A percentile compares a stretch with the other conserved stretches of the same genome.
These are phyloP conservation scores for Hylaeus volcanicus DNA, from an alignment of 1,140 invertebrate genomes.

Conservation along the genomic window DNA sequence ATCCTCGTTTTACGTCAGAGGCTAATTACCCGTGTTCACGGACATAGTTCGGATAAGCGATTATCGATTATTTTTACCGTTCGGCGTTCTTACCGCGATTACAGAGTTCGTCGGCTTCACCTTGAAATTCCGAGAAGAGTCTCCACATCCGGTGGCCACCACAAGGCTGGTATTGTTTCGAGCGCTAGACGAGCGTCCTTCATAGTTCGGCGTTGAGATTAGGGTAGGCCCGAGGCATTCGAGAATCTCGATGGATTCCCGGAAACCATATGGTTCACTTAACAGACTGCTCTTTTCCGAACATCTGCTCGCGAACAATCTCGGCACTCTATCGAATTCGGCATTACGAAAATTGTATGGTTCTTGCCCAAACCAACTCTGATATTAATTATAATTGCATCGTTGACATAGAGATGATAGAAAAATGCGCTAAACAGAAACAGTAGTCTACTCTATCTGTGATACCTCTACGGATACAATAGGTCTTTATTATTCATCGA, in stretches of 20 bases:
- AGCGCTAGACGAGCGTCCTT: background rate
- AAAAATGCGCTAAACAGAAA: too few species aligned
- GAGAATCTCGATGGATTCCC: slow-evolving; percentile 15
- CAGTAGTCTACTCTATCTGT: too few species aligned
- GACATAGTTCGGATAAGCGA: background rate
- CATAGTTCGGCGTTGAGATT: slow-evolving; percentile 16
- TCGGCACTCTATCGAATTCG: background rate
- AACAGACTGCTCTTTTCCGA: slow-evolving; percentile 28
- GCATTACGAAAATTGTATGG: too few species aligned
- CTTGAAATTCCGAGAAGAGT: slow-evolving; percentile 41
- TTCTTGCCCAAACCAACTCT: too few species aligned
- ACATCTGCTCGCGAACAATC: slow-evolving; percentile 29
- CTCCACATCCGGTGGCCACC: slow-evolving; percentile 14
- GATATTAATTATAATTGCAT: too few species aligned
- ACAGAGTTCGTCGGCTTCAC: slow-evolving; percentile 22
- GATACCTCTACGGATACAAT: too few species aligned
- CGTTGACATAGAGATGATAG: too few species aligned
- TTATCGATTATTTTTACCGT: background rate
- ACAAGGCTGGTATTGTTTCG: slow-evolving; percentile 27
- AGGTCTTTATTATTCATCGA: too few species aligned
- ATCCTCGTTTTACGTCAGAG: too few species aligned
- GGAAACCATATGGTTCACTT: slow-evolving; percentile 37
- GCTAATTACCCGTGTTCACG: too few species aligned
- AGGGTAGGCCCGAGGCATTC: slow-evolving; percentile 15
- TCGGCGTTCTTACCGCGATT: background rate